Evolutionary conservation across 2,797 vertebrate genomes (phyloP).

Genomic region (Gymnopithys bicolor): DNA sequence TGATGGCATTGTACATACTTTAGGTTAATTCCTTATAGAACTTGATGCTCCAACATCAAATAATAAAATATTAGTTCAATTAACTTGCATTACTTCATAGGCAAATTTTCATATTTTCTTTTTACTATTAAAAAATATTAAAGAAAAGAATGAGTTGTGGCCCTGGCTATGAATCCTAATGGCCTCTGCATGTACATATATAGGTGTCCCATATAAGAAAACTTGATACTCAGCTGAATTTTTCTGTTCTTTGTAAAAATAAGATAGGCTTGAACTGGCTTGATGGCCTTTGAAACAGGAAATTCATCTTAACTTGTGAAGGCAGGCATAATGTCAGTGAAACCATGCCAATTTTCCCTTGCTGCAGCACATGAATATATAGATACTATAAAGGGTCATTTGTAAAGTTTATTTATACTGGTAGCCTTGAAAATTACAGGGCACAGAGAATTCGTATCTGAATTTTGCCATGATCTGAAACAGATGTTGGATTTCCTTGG

Average conservation of each 20-base stretch:
- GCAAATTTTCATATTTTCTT: not conserved
- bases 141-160: not conserved
- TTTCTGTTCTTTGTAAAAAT: not conserved
- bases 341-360: not conserved
- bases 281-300: slow-evolving; percentile 26
- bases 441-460: not conserved
- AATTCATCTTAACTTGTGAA: slow-evolving; percentile 15
- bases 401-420: not conserved
- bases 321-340: slow-evolving; percentile 2
- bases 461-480: not conserved
- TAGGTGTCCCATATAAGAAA: not conserved
- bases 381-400: not conserved
- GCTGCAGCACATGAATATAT: not conserved
- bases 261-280: not conserved
- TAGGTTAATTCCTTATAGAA: not conserved
- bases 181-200: not conserved
- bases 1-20: not conserved
- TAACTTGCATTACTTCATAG: not conserved
- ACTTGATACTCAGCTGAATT: not conserved
- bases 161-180: not conserved
- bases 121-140: not conserved
- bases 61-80: not conserved
- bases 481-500: not conserved
- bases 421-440: not conserved
- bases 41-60: not conserved